Conservation (phyloP, 1,140 invertebrate species). For the Drosophila insularis region DNA sequence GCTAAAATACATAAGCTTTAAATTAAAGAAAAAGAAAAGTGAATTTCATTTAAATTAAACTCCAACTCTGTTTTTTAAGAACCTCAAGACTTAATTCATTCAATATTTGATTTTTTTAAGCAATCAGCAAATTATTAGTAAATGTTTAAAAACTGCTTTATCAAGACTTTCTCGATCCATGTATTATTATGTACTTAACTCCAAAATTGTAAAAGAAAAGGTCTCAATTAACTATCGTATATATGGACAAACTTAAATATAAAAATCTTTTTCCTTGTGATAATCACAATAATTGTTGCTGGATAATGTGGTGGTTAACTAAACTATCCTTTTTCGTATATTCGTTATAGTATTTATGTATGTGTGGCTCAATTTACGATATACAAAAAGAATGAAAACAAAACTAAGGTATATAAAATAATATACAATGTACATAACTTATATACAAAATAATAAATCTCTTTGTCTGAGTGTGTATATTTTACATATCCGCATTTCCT, state of each 20-base stretch:
- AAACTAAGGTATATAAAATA: conserved; percentile 20
- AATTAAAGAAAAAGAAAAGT: background rate
- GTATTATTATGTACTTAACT: background rate
- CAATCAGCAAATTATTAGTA: background rate
- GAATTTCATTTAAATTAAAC: background rate
- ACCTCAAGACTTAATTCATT: background rate
- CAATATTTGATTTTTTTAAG: background rate
- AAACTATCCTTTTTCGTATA: background rate
- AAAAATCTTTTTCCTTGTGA: background rate
- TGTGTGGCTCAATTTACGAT: conserved; percentile 15
- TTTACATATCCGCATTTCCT: conserved; percentile 37
- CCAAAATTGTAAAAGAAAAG: conserved; percentile 1
- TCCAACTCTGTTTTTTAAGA: background rate
- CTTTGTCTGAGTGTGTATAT: conserved; percentile 26
- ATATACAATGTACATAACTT: conserved; percentile 50
- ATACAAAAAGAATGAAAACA: conserved; percentile 3
- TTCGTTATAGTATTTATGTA: conserved; percentile 1
- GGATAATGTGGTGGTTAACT: too few relatives aligned
- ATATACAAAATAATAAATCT: conserved; percentile 1
- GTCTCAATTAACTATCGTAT: background rate
- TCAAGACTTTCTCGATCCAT: background rate
- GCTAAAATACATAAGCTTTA: background rate
- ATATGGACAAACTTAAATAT: background rate
- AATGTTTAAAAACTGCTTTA: background rate
- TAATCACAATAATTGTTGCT: conserved; percentile 1